Conservation (phyloP, 2,888 invertebrate species). For the Polymixis lichenea region DNA sequence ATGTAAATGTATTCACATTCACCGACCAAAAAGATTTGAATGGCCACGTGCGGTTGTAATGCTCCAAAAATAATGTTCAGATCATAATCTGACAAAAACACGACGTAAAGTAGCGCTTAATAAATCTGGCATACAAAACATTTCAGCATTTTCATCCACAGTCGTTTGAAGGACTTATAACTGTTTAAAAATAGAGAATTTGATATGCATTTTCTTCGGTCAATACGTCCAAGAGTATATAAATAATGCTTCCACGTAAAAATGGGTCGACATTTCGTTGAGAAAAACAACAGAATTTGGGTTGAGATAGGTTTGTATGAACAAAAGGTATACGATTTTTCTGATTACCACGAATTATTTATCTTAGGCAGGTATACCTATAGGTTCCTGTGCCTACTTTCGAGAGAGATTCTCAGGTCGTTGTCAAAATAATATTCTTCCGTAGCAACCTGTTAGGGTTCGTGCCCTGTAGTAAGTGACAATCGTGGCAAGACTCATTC, state of each 20-base stretch:
- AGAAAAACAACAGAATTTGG: not conserved
- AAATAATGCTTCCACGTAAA: conserved; percentile 8
- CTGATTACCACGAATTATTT: not conserved
- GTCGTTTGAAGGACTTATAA: conserved; percentile 35
- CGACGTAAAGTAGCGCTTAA: not conserved
- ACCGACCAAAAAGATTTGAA: not conserved
- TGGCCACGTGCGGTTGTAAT: not conserved
- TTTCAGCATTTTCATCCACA: conserved; percentile 22
- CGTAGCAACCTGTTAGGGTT: not conserved
- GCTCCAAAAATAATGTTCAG: conserved; percentile 16
- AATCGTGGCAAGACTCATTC: not conserved
- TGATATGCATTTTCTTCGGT: conserved; percentile 34
- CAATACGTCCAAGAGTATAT: conserved; percentile 4
- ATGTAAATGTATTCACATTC: not conserved
- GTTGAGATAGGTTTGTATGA: not conserved
- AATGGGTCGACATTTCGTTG: conserved; percentile 7
- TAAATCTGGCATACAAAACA: conserved; percentile 14
- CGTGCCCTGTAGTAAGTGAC: too few relatives aligned
- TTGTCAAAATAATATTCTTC: not conserved
- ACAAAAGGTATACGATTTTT: conserved; percentile 19
- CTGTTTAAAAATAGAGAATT: conserved; percentile 19
- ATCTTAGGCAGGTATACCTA: too few relatives aligned
- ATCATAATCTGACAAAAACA: conserved; percentile 12
- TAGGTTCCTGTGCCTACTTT: not conserved
- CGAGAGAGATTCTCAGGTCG: not conserved